Base-by-base conservation (phyloP, 2,113 vertebrate species). In the Tricholaema leucomelas region DNA sequence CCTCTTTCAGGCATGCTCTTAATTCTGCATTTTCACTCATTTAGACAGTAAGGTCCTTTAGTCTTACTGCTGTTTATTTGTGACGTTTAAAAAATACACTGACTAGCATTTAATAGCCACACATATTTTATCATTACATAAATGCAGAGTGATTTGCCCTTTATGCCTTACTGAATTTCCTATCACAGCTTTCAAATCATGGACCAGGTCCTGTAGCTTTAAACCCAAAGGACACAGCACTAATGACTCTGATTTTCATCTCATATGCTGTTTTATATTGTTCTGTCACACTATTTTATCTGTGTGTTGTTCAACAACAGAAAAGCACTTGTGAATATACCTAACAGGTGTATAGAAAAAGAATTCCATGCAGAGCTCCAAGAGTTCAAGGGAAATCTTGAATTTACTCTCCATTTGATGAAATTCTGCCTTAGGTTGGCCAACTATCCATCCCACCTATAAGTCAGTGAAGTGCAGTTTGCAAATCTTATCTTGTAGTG, bases 261-360 rank as follows among this genome's bases (percentile, higher is more conserved):
- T 87, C 1, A 1, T 0, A 0, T 56, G 15, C 4, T 50, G 6
- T 35, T 78, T 52, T 44, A 23, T 38, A 18, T 44, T 31, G 50
- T 85, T 87, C 82, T 35, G 27, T 54, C 9, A 85, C 40, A n/a
- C 8, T 55, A 25, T 90, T 86, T 63, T 85, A 40, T 48, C 28
- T 70, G 12, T 48, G 13, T 65, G 12, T 27, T 64, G 7, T 63
- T 87, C 67, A 67, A 60, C 38, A 15, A 18, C 6, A 66, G 31
- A 42, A 86, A 36, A 81, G 7, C 15, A 38, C 4, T n/a, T 56
- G 21, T 36, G 33, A 13, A 72, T 81, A 19, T 35, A 61, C 6
- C 46, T 58, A 42, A 12, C 6, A 35, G 12, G 16, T 40, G 52
- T 24, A 15, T 66, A 54, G 75, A 28, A 73, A 66, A 10, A 36